A percentile compares a stretch with the other conserved stretches of the same genome.
These are phyloP conservation scores for Carterocephalus palaemon DNA, from an alignment of 2,888 invertebrate genomes.

Conservation along the genomic window DNA sequence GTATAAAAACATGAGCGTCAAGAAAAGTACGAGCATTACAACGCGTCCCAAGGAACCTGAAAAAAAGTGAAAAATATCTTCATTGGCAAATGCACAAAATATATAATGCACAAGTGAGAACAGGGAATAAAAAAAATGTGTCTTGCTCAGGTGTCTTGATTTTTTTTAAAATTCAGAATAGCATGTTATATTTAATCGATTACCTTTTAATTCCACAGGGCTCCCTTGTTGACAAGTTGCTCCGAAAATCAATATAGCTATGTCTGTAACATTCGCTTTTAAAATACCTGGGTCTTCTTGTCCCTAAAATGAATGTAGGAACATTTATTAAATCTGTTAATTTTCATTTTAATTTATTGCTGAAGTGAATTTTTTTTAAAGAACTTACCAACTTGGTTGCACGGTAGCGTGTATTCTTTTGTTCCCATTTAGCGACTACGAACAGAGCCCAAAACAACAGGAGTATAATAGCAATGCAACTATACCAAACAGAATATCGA, in stretches of 20 bases:
- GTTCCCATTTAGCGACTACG: conserved; percentile 34
- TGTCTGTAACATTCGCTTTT: conserved; percentile 67
- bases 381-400: background rate
- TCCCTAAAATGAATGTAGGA: conserved; percentile 41
- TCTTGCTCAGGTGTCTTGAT: no score
- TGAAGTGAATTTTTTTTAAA: no score
- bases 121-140: no score
- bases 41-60: conserved; percentile 76
- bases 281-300: conserved; percentile 49
- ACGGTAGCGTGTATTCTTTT: conserved; percentile 31
- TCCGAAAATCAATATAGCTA: conserved; percentile 77
- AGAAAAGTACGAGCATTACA: conserved; percentile 80
- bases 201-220: conserved; percentile 67
- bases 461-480: conserved; percentile 66
- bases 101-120: no score
- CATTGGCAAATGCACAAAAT: no score
- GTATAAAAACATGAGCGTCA: conserved; percentile 84
- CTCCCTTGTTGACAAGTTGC: conserved; percentile 83
- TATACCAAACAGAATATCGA: conserved; percentile 81
- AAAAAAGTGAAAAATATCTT: conserved; percentile 29
- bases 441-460: conserved; percentile 62
- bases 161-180: no score
- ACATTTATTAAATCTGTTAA: no score
- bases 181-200: no score
- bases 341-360: no score